Conservation (phyloP, 1,140 invertebrate species). For the Thaumatotibia leucotreta region DNA sequence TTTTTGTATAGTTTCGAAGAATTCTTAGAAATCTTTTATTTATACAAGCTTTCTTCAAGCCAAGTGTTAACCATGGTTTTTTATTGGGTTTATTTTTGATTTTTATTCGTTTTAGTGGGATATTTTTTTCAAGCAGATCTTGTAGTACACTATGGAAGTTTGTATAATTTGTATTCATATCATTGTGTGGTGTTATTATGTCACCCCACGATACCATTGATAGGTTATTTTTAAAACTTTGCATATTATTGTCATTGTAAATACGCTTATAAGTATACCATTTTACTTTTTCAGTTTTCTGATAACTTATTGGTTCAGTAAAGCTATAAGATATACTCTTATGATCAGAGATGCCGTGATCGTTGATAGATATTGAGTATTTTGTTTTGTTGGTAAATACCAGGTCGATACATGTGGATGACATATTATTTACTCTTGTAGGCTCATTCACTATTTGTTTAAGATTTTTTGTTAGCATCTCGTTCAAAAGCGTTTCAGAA, state of each 20-base stretch:
- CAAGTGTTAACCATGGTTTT: not conserved
- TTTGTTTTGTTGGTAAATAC: not conserved
- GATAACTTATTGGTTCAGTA: not conserved
- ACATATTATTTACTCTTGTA: not conserved
- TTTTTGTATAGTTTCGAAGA: not conserved
- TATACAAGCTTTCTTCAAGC: not conserved
- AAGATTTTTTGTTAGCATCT: not conserved
- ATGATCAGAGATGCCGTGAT: conserved; percentile 13
- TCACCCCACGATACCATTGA: not conserved
- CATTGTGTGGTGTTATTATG: not conserved
- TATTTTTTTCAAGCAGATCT: not conserved
- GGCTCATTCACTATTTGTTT: conserved; percentile 2
- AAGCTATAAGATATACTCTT: not conserved
- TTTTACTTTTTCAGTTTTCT: not conserved
- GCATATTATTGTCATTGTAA: not conserved
- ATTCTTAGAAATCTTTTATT: not conserved
- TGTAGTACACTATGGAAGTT: not conserved
- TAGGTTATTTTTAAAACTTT: not conserved
- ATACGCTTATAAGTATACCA: not conserved
- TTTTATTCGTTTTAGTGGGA: not conserved
- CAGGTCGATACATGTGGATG: not conserved
- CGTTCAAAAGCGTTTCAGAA: not conserved
- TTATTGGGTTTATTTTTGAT: not conserved
- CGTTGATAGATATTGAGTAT: not conserved
- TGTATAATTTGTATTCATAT: not conserved